Percentiles rank a stretch among this genome's conserved stretches.
These are phyloP conservation scores for Peromyscus attwateri DNA, from an alignment of 2,797 vertebrate genomes.

Conservation along the genomic window DNA sequence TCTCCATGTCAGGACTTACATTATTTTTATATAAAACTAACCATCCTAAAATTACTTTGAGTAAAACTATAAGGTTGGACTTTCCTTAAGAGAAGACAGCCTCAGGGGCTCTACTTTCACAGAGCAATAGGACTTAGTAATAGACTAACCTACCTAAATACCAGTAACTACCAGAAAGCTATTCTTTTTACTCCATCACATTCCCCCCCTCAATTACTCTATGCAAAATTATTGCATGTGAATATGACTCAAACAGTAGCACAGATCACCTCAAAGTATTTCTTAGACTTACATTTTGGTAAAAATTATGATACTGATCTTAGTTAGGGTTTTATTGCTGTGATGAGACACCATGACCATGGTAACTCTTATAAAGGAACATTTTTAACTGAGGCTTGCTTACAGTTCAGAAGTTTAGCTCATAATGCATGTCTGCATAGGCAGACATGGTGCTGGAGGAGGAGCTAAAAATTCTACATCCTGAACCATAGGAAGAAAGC, in stretches of 20 bases:
- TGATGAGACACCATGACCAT: neutral
- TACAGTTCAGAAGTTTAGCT: neutral
- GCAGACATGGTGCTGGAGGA: neutral
- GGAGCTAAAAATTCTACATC: neutral
- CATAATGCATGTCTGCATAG: neutral
- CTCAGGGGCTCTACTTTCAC: accelerated
- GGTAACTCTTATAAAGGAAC: neutral
- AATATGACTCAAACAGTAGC: neutral
- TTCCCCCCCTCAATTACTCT: slow-evolving; percentile 3
- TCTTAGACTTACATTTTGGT: slow-evolving; percentile 14
- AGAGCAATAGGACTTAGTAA: neutral
- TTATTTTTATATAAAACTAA: neutral
- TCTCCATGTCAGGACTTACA: neutral
- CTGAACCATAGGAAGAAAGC: neutral
- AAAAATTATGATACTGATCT: neutral
- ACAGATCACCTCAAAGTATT: neutral
- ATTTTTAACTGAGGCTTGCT: neutral
- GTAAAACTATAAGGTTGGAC: neutral
- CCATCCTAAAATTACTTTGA: neutral
- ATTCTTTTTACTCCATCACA: neutral
- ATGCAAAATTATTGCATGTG: neutral
- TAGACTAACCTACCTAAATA: neutral
- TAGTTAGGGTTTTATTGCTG: neutral
- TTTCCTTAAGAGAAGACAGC: neutral
- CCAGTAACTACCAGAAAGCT: neutral